phyloP scores from a whole-genome alignment of 2,797 vertebrate species.

The Sebastes melanostomus region DNA sequence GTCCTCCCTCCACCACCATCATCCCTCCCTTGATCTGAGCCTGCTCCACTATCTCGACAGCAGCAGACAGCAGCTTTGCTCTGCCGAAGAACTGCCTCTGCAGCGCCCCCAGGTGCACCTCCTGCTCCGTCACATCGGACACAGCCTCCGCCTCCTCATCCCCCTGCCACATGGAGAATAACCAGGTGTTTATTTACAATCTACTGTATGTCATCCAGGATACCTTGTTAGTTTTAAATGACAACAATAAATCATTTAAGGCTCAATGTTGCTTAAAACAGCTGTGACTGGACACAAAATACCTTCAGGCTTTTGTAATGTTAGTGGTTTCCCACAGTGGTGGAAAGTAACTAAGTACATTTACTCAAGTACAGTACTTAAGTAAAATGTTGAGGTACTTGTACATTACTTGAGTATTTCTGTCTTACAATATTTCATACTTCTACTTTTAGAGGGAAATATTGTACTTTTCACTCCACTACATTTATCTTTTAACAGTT shows the following conservation, averaged over 20 bases:
- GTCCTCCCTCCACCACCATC: constrained; percentile 81
- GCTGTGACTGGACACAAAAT: not conserved
- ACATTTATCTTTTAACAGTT: not conserved
- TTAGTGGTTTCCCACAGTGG: not conserved
- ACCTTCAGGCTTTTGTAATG: not conserved
- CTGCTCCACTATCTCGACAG: constrained; percentile 66
- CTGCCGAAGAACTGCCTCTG: constrained; percentile 80
- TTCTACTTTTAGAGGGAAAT: not conserved
- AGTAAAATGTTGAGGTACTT: not conserved
- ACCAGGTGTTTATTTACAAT: not conserved
- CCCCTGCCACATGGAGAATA: constrained; percentile 47
- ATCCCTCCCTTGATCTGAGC: constrained; percentile 73
- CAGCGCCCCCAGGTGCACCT: constrained; percentile 81
- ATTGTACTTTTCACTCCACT: not conserved
- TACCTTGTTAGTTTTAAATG: not conserved
- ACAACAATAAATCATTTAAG: not conserved
- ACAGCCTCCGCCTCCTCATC: constrained; percentile 29
- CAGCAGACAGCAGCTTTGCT: constrained; percentile 69
- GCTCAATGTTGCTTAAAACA: not conserved
- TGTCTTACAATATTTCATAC: not conserved
- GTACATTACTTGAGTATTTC: not conserved
- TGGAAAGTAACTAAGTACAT: not conserved
- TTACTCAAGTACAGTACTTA: not conserved
- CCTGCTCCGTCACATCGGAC: constrained; percentile 76
- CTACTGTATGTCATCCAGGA: not conserved